Evolutionary conservation across 1,140 invertebrate species (phyloP).

Genomic region (Drosophila rufa): DNA sequence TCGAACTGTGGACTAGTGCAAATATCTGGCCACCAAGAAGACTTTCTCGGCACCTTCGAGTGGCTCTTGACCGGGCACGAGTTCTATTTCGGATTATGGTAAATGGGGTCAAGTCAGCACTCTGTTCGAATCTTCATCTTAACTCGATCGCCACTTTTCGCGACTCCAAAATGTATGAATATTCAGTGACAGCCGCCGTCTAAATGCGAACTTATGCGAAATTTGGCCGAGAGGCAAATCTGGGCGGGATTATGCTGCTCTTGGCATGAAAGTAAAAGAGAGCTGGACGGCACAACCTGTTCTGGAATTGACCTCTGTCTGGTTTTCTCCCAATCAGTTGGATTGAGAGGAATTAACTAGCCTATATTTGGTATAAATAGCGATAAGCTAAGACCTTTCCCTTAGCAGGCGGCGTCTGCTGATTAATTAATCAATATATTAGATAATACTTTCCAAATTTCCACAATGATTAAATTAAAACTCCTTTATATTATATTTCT

Average conservation of each 20-base stretch:
- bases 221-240: slow-evolving; percentile 22
- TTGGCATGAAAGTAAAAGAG: slow-evolving; percentile 48
- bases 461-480: background rate
- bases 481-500: background rate
- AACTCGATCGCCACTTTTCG: slow-evolving; percentile 40
- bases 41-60: slow-evolving; percentile 66
- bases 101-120: slow-evolving; percentile 73
- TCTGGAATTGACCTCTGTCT: slow-evolving; percentile 14
- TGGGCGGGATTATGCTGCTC: slow-evolving; percentile 44
- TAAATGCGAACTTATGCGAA: slow-evolving; percentile 34
- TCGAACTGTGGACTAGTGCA: slow-evolving; percentile 39
- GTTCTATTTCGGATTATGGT: slow-evolving; percentile 55
- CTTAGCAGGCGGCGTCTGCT: no score
- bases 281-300: slow-evolving; percentile 18
- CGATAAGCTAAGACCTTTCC: background rate
- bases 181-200: slow-evolving; percentile 48
- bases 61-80: slow-evolving; percentile 63
- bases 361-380: background rate
- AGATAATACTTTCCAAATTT: background rate
- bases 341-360: background rate
- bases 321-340: slow-evolving; percentile 15
- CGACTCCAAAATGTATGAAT: slow-evolving; percentile 50
- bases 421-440: no score
- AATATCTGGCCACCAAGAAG: slow-evolving; percentile 51
- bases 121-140: slow-evolving; percentile 26